Percentiles rank a stretch among this genome's conserved stretches.
phyloP scores from a whole-genome alignment of 2,888 invertebrate genomes.

The Lasius platythorax region DNA sequence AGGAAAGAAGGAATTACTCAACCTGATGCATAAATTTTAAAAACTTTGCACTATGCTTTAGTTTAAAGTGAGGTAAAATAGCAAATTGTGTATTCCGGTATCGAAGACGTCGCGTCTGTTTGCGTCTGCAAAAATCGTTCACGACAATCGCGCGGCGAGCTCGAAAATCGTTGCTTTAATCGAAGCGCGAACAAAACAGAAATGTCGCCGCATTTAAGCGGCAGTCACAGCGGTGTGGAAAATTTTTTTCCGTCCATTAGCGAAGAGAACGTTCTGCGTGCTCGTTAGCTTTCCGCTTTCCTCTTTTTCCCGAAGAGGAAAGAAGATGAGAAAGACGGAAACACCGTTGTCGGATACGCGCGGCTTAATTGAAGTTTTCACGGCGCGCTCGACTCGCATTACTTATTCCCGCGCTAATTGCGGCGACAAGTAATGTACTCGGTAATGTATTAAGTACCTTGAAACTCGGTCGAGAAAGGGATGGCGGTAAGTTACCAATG shows the following conservation, averaged over 20 bases:
- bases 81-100: conserved; percentile 7
- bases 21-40: not conserved
- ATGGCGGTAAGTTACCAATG: conserved; percentile 56
- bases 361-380: conserved; percentile 76
- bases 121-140: conserved; percentile 31
- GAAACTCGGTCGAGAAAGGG: conserved; percentile 66
- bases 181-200: conserved; percentile 45
- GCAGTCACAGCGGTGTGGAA: conserved; percentile 22
- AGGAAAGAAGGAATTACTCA: not conserved
- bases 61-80: not conserved
- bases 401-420: conserved; percentile 77
- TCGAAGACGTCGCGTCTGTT: not conserved
- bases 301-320: conserved; percentile 28
- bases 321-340: conserved; percentile 44
- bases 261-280: conserved; percentile 22
- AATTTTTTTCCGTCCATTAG: conserved; percentile 52
- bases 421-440: conserved; percentile 75
- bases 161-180: conserved; percentile 43
- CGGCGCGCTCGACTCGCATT: conserved; percentile 57
- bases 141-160: not conserved
- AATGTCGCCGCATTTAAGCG: conserved; percentile 32
- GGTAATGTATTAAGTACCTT: conserved; percentile 74
- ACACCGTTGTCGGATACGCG: conserved; percentile 40
- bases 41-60: not conserved
- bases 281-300: conserved; percentile 42